Base-by-base conservation (phyloP, 2,888 invertebrate genomes). In the Campaea margaritaria region DNA sequence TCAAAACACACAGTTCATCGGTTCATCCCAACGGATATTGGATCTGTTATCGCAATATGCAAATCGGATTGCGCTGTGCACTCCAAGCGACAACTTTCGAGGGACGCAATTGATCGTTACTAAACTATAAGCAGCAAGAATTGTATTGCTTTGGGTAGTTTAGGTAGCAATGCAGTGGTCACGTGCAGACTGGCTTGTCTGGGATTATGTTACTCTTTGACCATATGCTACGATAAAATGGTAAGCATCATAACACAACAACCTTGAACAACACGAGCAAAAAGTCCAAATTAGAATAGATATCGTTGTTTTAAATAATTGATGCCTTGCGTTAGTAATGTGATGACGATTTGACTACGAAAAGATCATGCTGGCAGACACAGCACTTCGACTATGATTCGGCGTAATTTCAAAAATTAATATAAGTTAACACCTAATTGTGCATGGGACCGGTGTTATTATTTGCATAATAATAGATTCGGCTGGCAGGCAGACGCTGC, bases 31-130 rank as follows among this genome's bases (percentile, higher is more conserved):
- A 64, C 70, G 77, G 77, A 74, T 80, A 83, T 81, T 79, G 78
- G 74, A 70, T 74, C 72, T 73, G 77, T 73, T 81, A 83, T 81
- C 76, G 76, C 65, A 59, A 62, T 82, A 85, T 86, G 84, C 82
- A 85, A 86, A 86, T 86, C 81, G 75, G 81, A 86, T 82, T 78
- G 82, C 74, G 82, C 74, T 75, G 68, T 76, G 79, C 78, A 81
- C 77, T 81, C 74, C 58, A 73, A 73, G 74, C 74, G 76, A 79
- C 76, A 78, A 81, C 72, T 82, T 80, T 68, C 71, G 70, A 64
- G 69, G 69, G 68, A 72, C 69, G 73, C 76, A 78, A 78, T 80
- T 75, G 82, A 75, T 76, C 73, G 74, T 73, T 72, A 72, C 70
- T 60, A 70, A 64, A 68, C 68, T 65, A 72, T 76, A 78, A 68